Evolutionary conservation across 2,888 invertebrate species (phyloP), one percentile per base, ranked within the genome.

Genomic region (Leptinotarsa tumamoca): DNA sequence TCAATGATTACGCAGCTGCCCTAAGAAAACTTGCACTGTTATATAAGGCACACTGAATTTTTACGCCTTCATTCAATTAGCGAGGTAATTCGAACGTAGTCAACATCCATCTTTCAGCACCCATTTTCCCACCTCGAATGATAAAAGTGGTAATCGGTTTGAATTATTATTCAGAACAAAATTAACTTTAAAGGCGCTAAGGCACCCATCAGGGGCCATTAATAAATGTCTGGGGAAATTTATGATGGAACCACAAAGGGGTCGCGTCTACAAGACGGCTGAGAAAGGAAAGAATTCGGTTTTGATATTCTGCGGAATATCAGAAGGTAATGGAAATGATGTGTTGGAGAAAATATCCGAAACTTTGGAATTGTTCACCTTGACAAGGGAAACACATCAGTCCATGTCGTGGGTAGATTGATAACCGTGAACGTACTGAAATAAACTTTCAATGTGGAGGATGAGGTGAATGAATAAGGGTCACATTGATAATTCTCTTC

Each of bases 151-250:
- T 52, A 68, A 52, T 52, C 67, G 68, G 27, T 52, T 23, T 68
- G 68, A 68, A 68, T 68, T 68, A 68, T 68, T 68, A 54, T 51
- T 68, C 27, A 54, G 52, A 68, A 68, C 27, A 54, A 68, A 68
- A 68, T 68, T 68, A 68, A 52, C 52, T 68, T 68, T 68, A 17
- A 54, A 68, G 54, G 51, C 54, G 51, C 54, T n/a, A 58, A 58
- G 58, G 23, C 58, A 58, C 58, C 27, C 58, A 58, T 58, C 58
- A 58, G 58, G 58, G 23, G 58, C 58, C 58, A 58, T 58, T 67
- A 23, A 67, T 67, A 50, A 67, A 49, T 23, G 67, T 67, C 67
- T 49, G 50, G 43, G 67, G 18, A 67, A 67, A 67, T 58, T 58
- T 58, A 58, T 58, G 23, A 58, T 4, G 17, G 58, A 58, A 58